These are phyloP conservation scores for Dromius quadrimaculatus DNA, from an alignment of 2,888 invertebrate genomes.

Conservation along the genomic window DNA sequence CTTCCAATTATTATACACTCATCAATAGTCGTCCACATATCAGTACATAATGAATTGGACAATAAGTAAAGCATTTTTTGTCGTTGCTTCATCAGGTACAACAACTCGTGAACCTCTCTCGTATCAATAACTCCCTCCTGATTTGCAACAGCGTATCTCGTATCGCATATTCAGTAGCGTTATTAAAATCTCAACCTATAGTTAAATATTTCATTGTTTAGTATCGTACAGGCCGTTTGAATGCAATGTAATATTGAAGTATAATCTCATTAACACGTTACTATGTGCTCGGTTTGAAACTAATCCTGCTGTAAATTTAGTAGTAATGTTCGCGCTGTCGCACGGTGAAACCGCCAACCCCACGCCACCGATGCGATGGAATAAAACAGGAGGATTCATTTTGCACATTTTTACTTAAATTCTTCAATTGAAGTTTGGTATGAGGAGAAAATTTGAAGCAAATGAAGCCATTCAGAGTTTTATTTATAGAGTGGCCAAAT, in stretches of 20 bases:
- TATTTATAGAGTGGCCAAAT: constrained; percentile 68
- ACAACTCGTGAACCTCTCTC: too few relatives aligned
- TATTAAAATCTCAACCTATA: constrained; percentile 47
- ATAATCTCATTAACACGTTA: constrained; percentile 52
- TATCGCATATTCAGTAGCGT: constrained; percentile 35
- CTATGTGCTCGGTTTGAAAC: constrained; percentile 49
- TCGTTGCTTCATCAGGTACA: too few relatives aligned
- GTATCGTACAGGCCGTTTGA: constrained; percentile 31
- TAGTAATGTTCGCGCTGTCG: constrained; percentile 32
- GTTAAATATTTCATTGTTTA: constrained; percentile 50
- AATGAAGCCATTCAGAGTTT: constrained; percentile 68
- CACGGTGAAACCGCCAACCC: not conserved
- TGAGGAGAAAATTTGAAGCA: too few relatives aligned
- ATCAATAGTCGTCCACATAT: too few relatives aligned
- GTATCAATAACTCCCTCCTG: too few relatives aligned
- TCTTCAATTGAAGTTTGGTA: too few relatives aligned
- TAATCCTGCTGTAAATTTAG: constrained; percentile 47
- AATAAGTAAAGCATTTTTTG: too few relatives aligned
- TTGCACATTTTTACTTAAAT: too few relatives aligned
- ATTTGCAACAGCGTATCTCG: not conserved
- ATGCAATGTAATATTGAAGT: constrained; percentile 51
- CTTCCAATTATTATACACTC: too few relatives aligned
- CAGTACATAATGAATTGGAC: too few relatives aligned
- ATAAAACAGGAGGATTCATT: not conserved
- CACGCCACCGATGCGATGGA: not conserved